phyloP scores from a whole-genome alignment of 2,113 vertebrate species.

The Cinclus mexicanus region DNA sequence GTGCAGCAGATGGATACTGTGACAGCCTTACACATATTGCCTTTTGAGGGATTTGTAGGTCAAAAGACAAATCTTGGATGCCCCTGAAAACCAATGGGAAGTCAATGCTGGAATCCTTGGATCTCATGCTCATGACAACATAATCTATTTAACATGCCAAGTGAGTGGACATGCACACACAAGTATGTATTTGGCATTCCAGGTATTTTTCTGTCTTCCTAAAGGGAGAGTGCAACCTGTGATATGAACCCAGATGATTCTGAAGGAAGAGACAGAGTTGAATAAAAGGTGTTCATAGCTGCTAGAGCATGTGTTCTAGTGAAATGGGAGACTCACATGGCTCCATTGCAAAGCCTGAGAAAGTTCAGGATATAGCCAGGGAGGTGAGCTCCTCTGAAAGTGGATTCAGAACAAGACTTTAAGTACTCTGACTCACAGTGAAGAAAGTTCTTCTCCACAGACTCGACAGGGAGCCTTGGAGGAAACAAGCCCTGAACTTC shows the following conservation, averaged over 20 bases:
- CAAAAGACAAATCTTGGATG: neutral
- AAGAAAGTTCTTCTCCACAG: neutral
- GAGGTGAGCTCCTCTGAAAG: neutral
- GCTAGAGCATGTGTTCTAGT: neutral
- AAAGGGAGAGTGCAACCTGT: neutral
- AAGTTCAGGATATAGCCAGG: neutral
- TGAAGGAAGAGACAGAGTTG: neutral
- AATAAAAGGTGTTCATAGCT: neutral
- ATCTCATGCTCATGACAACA: neutral
- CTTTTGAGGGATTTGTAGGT: neutral
- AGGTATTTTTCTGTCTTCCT: neutral
- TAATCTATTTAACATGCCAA: neutral
- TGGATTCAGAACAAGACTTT: neutral
- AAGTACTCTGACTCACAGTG: neutral
- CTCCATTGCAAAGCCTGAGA: neutral
- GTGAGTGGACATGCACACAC: neutral
- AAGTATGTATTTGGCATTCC: neutral
- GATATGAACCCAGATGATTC: neutral
- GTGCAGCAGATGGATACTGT: neutral
- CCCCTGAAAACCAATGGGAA: neutral
- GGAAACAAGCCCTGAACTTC: conserved; percentile 24
- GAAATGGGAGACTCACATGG: neutral
- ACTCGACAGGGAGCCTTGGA: neutral
- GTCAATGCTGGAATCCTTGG: neutral
- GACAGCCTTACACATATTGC: neutral